Evolutionary conservation across 2,113 vertebrate genomes (phyloP).

Genomic region (Spermophilus dauricus): DNA sequence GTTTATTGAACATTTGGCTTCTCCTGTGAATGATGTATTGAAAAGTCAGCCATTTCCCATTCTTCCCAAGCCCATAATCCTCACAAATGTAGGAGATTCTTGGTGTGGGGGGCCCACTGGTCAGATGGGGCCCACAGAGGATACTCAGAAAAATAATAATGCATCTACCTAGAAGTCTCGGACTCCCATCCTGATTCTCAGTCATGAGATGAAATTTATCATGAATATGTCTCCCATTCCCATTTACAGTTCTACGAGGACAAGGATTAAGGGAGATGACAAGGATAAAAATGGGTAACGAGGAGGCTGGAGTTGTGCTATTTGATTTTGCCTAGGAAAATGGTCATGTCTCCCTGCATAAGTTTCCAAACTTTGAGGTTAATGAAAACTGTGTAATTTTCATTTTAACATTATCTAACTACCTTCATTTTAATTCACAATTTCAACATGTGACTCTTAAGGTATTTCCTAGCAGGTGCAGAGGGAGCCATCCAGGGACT

Average conservation of each 20-base stretch:
- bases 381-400: neutral
- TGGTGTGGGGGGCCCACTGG: neutral
- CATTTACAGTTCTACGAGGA: neutral
- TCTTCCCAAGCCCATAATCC: neutral
- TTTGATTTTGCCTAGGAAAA: neutral
- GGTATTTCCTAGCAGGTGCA: too few relatives aligned
- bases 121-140: fast-evolving
- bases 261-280: too few relatives aligned
- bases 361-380: neutral
- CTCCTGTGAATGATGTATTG: neutral
- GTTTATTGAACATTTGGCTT: neutral
- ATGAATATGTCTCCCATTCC: neutral
- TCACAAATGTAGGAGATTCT: neutral
- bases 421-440: neutral
- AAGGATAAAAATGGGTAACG: neutral
- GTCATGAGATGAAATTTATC: neutral
- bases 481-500: too few relatives aligned
- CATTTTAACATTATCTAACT: neutral
- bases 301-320: neutral
- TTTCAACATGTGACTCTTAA: neutral
- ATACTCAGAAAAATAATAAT: too few relatives aligned
- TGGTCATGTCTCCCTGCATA: neutral
- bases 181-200: neutral
- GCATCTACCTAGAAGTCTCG: too few relatives aligned
- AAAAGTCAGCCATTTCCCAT: too few relatives aligned